phyloP scores from a whole-genome alignment of 2,797 vertebrate genomes.

The Squalus acanthias region DNA sequence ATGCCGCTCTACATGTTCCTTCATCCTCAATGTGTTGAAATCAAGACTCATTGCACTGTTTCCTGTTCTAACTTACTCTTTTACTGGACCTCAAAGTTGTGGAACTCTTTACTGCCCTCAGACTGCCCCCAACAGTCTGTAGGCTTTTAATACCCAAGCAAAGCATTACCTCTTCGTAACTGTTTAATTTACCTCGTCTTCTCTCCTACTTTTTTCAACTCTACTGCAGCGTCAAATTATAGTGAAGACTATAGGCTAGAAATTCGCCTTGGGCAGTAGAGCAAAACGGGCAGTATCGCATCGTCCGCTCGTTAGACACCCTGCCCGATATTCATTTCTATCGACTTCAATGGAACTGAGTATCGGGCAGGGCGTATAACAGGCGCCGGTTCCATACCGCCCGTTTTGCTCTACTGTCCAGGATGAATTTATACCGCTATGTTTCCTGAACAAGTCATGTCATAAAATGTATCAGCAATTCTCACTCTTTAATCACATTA shows the following conservation, averaged over 20 bases:
- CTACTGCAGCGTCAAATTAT: not conserved
- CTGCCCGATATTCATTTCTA: too few relatives aligned
- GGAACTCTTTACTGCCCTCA: not conserved
- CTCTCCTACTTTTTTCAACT: not conserved
- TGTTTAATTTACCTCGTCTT: not conserved
- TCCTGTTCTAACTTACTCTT: too few relatives aligned
- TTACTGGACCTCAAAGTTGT: too few relatives aligned
- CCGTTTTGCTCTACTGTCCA: too few relatives aligned
- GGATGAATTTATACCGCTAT: too few relatives aligned
- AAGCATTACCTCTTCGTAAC: not conserved
- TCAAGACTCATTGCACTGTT: too few relatives aligned
- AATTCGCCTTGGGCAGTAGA: not conserved
- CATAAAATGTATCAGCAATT: not conserved
- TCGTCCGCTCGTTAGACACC: not conserved
- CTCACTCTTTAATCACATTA: not conserved
- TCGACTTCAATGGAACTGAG: too few relatives aligned
- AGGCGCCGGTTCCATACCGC: not conserved
- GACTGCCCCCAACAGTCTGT: not conserved
- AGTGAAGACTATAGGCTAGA: not conserved
- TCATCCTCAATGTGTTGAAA: too few relatives aligned
- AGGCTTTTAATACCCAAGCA: not conserved
- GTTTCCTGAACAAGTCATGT: too few relatives aligned
- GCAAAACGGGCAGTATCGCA: not conserved
- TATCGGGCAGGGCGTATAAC: not conserved
- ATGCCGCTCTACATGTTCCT: too few relatives aligned